A percentile compares a stretch with the other conserved stretches of the same genome.
phyloP scores from a whole-genome alignment of 1,140 invertebrate genomes.

The Chironomus striatipennis region DNA sequence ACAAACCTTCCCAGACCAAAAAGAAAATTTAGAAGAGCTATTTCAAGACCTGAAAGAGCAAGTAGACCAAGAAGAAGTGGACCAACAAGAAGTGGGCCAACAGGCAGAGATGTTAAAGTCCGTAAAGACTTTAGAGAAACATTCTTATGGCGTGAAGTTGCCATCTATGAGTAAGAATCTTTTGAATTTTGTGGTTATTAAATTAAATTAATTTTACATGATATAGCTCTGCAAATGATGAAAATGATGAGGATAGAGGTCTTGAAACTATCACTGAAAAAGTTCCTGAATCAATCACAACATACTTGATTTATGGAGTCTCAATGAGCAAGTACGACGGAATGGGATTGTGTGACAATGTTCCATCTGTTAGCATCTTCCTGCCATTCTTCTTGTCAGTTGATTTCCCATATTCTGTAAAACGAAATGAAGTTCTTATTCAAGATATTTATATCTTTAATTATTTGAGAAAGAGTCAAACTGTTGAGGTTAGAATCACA shows the following conservation, averaged over 20 bases:
- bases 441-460: neutral
- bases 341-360: conserved; percentile 65
- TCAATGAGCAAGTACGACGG: conserved; percentile 77
- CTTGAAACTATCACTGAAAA: conserved; percentile 37
- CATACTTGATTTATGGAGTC: conserved; percentile 88
- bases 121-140: conserved; percentile 56
- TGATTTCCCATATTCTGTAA: conserved; percentile 73
- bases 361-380: conserved; percentile 64
- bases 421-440: neutral
- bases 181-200: too few species aligned
- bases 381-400: conserved; percentile 80
- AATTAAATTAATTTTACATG: too few species aligned
- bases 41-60: neutral
- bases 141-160: conserved; percentile 48
- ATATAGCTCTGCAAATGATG: neutral
- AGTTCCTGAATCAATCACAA: conserved; percentile 84
- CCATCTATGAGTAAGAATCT: neutral
- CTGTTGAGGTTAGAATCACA: neutral
- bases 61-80: neutral
- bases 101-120: conserved; percentile 34
- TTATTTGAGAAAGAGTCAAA: neutral
- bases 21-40: too few species aligned
- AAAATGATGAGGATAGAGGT: conserved; percentile 26
- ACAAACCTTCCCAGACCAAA: neutral
- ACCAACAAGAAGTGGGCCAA: neutral